A percentile compares a stretch with the other conserved stretches of the same genome.
Conservation (phyloP, 2,113 vertebrate species). For the Tilapia sparmanii region DNA sequence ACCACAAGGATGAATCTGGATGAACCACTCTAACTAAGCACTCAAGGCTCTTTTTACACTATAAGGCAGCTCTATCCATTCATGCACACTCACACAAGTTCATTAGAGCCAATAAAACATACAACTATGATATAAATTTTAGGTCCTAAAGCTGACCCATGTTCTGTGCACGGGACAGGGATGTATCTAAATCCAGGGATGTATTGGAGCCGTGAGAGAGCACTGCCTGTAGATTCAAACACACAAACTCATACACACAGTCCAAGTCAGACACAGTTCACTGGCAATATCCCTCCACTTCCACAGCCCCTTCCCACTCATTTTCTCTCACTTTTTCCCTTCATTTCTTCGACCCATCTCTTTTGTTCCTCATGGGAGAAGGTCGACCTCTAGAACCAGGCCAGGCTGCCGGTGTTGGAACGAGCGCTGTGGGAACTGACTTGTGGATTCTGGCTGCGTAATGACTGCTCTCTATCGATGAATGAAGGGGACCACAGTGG, state of each 20-base stretch:
- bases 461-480: slow-evolving; percentile 30
- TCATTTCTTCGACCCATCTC: not conserved
- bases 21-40: not conserved
- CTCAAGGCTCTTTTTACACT: not conserved
- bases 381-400: slow-evolving; percentile 28
- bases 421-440: slow-evolving; percentile 47
- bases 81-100: not conserved
- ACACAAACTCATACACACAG: not conserved
- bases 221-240: not conserved
- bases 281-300: not conserved
- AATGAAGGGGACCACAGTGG: slow-evolving; percentile 17
- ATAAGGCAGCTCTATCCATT: not conserved
- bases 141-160: not conserved
- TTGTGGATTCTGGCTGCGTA: slow-evolving; percentile 45
- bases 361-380: slow-evolving; percentile 43
- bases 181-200: not conserved
- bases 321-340: not conserved
- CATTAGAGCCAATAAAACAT: not conserved
- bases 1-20: not conserved
- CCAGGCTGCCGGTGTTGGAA: not conserved
- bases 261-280: not conserved
- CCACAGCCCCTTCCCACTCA: not conserved
- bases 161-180: not conserved
- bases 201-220: slow-evolving; percentile 21
- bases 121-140: not conserved